Evolutionary conservation across 2,888 invertebrate genomes (phyloP).

Genomic region (Baronia brevicornis): DNA sequence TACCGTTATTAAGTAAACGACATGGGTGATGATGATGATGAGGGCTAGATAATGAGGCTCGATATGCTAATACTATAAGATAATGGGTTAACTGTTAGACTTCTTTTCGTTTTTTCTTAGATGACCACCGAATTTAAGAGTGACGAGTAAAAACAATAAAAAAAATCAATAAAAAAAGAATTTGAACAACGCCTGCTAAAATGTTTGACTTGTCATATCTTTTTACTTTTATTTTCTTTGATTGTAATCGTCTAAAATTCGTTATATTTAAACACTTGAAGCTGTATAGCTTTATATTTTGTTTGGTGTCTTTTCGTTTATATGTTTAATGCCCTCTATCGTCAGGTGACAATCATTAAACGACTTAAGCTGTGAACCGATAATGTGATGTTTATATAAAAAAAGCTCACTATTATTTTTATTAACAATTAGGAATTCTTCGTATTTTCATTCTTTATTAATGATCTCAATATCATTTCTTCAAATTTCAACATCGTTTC

Average conservation of each 20-base stretch:
- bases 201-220: no score
- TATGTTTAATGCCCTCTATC: conserved; percentile 11
- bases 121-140: conserved; percentile 12
- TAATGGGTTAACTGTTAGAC: conserved; percentile 1
- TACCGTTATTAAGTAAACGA: conserved; percentile 51
- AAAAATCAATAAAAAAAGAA: no score
- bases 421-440: conserved; percentile 16
- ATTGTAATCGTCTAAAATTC: no score
- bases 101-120: conserved; percentile 4
- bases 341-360: conserved; percentile 15
- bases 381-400: conserved; percentile 27
- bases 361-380: conserved; percentile 30
- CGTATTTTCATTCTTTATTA: conserved; percentile 20
- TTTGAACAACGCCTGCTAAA: no score
- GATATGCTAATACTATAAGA: conserved; percentile 8
- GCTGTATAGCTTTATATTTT: neutral
- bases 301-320: neutral
- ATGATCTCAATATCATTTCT: conserved; percentile 33
- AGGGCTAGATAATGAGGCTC: conserved; percentile 9
- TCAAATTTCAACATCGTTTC: conserved; percentile 25
- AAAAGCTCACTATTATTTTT: conserved; percentile 18
- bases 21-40: conserved; percentile 10
- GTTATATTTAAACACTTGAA: neutral
- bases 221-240: no score
- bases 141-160: no score